Evolutionary conservation across 2,113 vertebrate species (phyloP).

Genomic region (Erpornis zantholeuca): DNA sequence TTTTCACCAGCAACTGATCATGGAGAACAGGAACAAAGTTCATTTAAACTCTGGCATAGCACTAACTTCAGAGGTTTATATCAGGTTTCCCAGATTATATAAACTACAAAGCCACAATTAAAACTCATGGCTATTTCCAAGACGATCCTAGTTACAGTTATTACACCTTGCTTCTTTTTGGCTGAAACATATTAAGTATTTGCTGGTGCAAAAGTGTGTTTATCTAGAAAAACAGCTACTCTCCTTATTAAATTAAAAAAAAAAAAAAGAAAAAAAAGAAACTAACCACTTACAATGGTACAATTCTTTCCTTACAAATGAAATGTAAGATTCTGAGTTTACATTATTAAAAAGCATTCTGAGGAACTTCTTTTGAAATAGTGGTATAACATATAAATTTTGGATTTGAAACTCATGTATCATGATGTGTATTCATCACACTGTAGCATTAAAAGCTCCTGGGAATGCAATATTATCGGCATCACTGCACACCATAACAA

Average conservation of each 20-base stretch:
- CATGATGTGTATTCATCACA: neutral
- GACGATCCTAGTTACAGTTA: neutral
- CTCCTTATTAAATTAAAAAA: neutral
- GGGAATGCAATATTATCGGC: neutral
- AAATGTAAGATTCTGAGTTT: neutral
- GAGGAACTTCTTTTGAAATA: neutral
- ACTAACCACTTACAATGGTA: neutral
- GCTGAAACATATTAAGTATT: neutral
- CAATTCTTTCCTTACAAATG: neutral
- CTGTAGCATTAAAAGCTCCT: neutral
- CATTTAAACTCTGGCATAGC: neutral
- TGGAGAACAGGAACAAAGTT: neutral
- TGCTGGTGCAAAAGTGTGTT: neutral
- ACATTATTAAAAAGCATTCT: neutral
- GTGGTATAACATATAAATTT: neutral
- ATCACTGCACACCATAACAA: neutral
- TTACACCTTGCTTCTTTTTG: neutral
- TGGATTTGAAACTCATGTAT: neutral
- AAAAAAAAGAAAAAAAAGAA: neutral
- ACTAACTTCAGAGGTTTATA: neutral
- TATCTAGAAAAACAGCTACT: neutral
- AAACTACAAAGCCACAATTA: neutral
- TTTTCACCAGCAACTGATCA: neutral
- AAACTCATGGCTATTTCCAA: neutral
- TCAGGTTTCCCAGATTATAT: neutral